phyloP scores from a whole-genome alignment of 92 coral and sea anemone genomes.

The Zoanthus sansibaricus region DNA sequence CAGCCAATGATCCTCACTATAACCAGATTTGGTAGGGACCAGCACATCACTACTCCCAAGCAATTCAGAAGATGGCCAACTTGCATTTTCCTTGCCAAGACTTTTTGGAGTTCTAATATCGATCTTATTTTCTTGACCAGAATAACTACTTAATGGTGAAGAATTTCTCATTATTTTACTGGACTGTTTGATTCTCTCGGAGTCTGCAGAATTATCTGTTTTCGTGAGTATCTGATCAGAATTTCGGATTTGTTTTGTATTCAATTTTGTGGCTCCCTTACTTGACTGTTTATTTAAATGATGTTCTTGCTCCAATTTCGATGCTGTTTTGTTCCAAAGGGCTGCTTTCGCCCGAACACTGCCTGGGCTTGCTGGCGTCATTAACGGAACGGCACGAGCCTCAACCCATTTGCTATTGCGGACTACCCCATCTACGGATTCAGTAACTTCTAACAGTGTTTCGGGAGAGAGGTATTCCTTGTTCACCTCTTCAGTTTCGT shows the following conservation, averaged over 20 bases:
- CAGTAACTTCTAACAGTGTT: not conserved
- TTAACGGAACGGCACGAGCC: slow-evolving; percentile 16
- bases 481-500: not conserved
- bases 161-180: not conserved
- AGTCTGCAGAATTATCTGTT: not conserved
- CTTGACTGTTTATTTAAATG: not conserved
- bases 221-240: not conserved
- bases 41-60: not conserved
- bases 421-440: slow-evolving; percentile 6
- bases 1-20: not conserved
- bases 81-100: slow-evolving; percentile 8
- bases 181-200: not conserved
- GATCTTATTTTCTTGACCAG: slow-evolving; percentile 6
- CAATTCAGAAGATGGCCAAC: slow-evolving; percentile 19
- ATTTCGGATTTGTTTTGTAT: not conserved
- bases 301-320: not conserved
- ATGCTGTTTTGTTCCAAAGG: slow-evolving; percentile 32
- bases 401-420: slow-evolving; percentile 45
- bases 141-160: not conserved
- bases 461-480: not conserved
- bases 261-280: not conserved
- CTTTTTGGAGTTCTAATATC: not conserved
- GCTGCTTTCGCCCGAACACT: slow-evolving; percentile 41
- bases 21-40: not conserved
- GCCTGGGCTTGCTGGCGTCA: slow-evolving; percentile 25